Percentiles rank a stretch among this genome's conserved stretches.
These are phyloP conservation scores for Euclidia mi DNA, from an alignment of 2,888 invertebrate species.

Conservation along the genomic window DNA sequence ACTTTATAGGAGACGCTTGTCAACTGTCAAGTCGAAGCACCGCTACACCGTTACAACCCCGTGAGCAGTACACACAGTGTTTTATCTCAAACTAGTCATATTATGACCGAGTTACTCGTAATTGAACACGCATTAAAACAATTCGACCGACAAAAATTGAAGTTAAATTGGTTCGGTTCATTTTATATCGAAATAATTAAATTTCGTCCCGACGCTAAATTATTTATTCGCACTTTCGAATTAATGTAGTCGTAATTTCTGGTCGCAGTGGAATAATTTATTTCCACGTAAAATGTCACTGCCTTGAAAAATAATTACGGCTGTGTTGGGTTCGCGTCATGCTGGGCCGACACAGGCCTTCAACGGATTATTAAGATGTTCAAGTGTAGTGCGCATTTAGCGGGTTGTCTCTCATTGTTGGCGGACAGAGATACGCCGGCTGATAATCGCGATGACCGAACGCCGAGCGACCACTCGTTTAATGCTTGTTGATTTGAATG, in stretches of 20 bases:
- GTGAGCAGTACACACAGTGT: constrained; percentile 59
- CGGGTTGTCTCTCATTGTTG: constrained; percentile 79
- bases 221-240: constrained; percentile 66
- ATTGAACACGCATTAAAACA: constrained; percentile 42
- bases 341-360: constrained; percentile 85
- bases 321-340: constrained; percentile 78
- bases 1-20: constrained; percentile 78
- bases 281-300: constrained; percentile 81
- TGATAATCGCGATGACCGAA: constrained; percentile 79
- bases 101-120: constrained; percentile 39
- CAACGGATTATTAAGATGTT: constrained; percentile 86
- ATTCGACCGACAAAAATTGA: constrained; percentile 51
- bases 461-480: constrained; percentile 81
- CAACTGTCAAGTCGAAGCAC: constrained; percentile 70
- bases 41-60: constrained; percentile 53
- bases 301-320: constrained; percentile 83
- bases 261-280: constrained; percentile 64
- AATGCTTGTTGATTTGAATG: constrained; percentile 84
- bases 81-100: constrained; percentile 47
- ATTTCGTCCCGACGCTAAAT: constrained; percentile 57
- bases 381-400: constrained; percentile 72
- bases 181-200: constrained; percentile 57
- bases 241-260: constrained; percentile 70
- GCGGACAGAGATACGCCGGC: constrained; percentile 75
- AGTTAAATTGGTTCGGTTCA: constrained; percentile 50